Evolutionary conservation across 2,113 vertebrate genomes (phyloP).

Genomic region (Meriones unguiculatus): DNA sequence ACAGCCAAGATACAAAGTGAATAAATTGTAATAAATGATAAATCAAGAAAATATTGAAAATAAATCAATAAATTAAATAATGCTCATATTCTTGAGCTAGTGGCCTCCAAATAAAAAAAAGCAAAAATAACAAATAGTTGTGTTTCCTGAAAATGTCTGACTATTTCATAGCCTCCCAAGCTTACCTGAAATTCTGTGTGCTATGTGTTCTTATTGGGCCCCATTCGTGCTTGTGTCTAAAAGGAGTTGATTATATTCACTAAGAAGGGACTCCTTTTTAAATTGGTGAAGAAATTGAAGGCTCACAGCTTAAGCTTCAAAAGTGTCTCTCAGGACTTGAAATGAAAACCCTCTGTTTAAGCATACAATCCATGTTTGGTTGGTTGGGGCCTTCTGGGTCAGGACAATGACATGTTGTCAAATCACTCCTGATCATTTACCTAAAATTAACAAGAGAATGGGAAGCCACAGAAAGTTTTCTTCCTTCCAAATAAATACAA

Average conservation of each 20-base stretch:
- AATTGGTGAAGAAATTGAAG: constrained; percentile 88
- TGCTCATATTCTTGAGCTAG: no score
- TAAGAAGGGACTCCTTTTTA: constrained; percentile 90
- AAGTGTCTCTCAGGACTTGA: constrained; percentile 78
- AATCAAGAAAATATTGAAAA: no score
- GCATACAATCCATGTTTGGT: constrained; percentile 89
- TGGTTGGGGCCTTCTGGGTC: constrained; percentile 92
- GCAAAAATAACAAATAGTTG: constrained; percentile 76
- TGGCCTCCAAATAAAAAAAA: no score
- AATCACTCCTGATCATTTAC: constrained; percentile 88
- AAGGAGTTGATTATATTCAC: constrained; percentile 89
- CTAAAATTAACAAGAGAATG: constrained; percentile 88
- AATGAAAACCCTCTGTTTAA: constrained; percentile 69
- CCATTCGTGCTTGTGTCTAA: constrained; percentile 87
- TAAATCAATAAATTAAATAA: no score
- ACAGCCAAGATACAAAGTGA: no score
- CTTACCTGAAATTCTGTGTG: constrained; percentile 78
- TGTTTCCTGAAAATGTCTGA: constrained; percentile 91
- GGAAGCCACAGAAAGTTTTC: background rate
- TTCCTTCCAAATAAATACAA: constrained; percentile 65
- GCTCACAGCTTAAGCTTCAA: constrained; percentile 88
- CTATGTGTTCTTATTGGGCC: constrained; percentile 80
- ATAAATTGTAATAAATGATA: no score
- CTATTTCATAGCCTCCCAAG: constrained; percentile 87
- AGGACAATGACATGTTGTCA: constrained; percentile 95